Evolutionary conservation across 2,797 vertebrate species (phyloP).

Genomic region (Alcedo atthis): DNA sequence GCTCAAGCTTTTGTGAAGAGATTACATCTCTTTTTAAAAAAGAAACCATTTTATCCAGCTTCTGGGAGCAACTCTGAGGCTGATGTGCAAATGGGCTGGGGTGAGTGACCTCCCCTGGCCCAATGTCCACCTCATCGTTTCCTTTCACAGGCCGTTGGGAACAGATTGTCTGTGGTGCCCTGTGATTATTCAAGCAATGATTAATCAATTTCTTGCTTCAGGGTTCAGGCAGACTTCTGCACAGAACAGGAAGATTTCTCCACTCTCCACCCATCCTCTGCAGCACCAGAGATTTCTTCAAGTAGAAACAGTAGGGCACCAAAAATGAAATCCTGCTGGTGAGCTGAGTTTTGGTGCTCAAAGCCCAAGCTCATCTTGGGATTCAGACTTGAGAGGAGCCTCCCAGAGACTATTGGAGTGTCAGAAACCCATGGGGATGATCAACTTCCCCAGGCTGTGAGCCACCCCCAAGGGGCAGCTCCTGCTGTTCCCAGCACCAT

Average conservation of each 20-base stretch:
- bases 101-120: background rate
- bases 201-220: conserved; percentile 29
- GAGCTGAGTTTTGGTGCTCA: background rate
- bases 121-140: background rate
- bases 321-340: background rate
- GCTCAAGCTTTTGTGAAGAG: background rate
- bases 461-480: background rate
- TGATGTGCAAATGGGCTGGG: background rate
- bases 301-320: background rate
- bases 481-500: background rate
- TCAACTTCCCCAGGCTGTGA: background rate
- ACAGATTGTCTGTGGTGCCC: conserved; percentile 6
- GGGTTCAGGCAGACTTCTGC: background rate
- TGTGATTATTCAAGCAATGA: conserved; percentile 31
- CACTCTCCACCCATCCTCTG: background rate
- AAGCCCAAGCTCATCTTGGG: background rate
- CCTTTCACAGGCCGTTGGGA: background rate
- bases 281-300: background rate
- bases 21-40: background rate
- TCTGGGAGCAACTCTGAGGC: background rate
- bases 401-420: background rate
- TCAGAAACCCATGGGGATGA: rapidly evolving
- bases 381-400: background rate
- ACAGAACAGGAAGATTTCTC: background rate
- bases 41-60: background rate